Conservation (phyloP, 2,113 vertebrate genomes). For the Rousettus leschenaultii region DNA sequence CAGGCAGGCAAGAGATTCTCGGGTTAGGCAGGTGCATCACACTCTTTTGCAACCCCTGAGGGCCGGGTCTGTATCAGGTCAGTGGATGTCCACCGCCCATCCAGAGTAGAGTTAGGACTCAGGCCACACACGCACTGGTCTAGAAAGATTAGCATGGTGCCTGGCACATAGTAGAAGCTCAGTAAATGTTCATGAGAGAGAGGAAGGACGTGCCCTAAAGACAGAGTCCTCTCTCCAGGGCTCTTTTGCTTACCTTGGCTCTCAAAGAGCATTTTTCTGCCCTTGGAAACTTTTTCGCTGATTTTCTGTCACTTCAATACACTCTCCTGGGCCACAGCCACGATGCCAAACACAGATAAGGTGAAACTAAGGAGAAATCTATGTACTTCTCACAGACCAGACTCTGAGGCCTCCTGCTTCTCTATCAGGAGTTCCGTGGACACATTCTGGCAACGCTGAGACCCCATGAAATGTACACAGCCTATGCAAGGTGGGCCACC, state of each 20-base stretch:
- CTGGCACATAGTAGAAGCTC: not conserved
- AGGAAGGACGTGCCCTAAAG: not conserved
- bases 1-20: not conserved
- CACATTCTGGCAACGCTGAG: not conserved
- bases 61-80: not conserved
- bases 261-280: not conserved
- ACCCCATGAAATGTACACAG: not conserved
- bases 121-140: not conserved
- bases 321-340: not conserved
- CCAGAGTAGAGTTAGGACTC: not conserved
- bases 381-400: not conserved
- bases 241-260: not conserved
- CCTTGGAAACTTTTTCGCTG: not conserved
- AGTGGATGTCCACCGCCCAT: not conserved
- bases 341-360: not conserved
- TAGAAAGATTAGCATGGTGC: not conserved
- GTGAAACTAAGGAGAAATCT: not conserved
- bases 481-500: not conserved
- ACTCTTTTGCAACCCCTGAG: not conserved
- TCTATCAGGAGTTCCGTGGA: not conserved
- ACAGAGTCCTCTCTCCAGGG: not conserved
- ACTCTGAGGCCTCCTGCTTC: not conserved
- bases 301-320: not conserved
- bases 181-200: not conserved
- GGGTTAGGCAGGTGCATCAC: accelerated